phyloP scores from a whole-genome alignment of 2,113 vertebrate species.

The Cephalopholis sonnerati region DNA sequence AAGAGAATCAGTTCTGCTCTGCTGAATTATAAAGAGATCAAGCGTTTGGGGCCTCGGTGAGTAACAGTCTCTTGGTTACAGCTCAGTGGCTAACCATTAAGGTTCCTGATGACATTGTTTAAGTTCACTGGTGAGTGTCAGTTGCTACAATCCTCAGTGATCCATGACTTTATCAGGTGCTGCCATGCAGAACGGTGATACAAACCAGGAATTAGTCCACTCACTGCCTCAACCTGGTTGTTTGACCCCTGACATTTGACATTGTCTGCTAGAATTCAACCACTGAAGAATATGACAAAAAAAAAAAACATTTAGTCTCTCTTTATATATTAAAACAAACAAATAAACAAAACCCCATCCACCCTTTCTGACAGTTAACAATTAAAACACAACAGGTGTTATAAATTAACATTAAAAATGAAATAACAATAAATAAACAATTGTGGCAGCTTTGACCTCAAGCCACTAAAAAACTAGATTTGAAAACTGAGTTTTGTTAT shows the following conservation, averaged over 20 bases:
- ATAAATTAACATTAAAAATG: background rate
- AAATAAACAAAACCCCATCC: too few species aligned
- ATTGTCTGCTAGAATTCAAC: slow-evolving; percentile 36
- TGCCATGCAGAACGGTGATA: slow-evolving; percentile 65
- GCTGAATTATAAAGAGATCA: slow-evolving; percentile 3
- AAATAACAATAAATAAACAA: background rate
- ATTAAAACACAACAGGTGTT: background rate
- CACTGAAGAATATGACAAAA: slow-evolving; percentile 5
- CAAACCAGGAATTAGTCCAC: slow-evolving; percentile 59
- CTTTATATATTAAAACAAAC: too few species aligned
- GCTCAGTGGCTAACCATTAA: slow-evolving; percentile 51
- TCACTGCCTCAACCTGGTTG: slow-evolving; percentile 48
- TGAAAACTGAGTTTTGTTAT: background rate
- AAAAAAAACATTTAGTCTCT: background rate
- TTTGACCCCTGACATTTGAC: slow-evolving; percentile 66
- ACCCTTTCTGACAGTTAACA: background rate
- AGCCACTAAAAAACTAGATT: background rate
- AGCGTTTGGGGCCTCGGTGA: slow-evolving; percentile 4
- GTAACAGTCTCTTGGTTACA: slow-evolving; percentile 29
- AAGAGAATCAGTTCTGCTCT: slow-evolving; percentile 23
- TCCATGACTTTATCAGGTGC: slow-evolving; percentile 71
- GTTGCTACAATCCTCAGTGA: slow-evolving; percentile 70
- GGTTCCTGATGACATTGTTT: slow-evolving; percentile 57
- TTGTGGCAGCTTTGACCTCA: background rate
- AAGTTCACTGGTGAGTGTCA: slow-evolving; percentile 65